Evolutionary conservation across 92 coral and sea anemone genomes (phyloP), one percentile per base, ranked within the genome.

Genomic region (Zoanthus solanderi): DNA sequence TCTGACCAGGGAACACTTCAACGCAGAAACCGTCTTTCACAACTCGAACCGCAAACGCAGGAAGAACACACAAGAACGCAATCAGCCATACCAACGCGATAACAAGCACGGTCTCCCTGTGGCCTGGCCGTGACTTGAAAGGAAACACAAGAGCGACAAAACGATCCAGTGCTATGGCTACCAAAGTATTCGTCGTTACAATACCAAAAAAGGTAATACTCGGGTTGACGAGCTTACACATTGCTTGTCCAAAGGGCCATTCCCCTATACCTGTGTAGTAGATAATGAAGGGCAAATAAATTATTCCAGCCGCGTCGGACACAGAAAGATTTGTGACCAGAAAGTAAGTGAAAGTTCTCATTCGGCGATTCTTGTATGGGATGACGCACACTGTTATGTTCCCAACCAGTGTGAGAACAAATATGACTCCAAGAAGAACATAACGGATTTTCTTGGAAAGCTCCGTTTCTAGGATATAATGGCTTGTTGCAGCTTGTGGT

Each of bases 151-250:
- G 68, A 0, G 95, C 94, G 47, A 95, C 71, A 79, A 95, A 95
- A 29, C 98, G 93, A 68, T 95, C 94, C 12, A 91, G 75, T 3
- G 98, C 98, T 67, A 95, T 93, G 4, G 98, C 98, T 0, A 95
- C 96, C 45, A 95, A 87, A 0, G 98, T 93, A 44, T 95, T 95
- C 6, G 98, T 95, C 9, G 98, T 95, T 58, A 93, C 94, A 7
- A 95, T 87, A 23, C 93, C 84, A 76, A 93, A 95, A 91, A 95
- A 86, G 7, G 94, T 91, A 28, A 95, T 47, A 69, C 94, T 84
- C 8, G 98, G 98, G 77, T 95, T 93, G 34, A 95, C 98, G 12
- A 95, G 90, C 58, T 93, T 95, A 67, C 98, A 95, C 96, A 95
- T 91, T 0, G 85, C 78, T 48, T 48, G 18, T 0, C 98, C 98